phyloP scores from a whole-genome alignment of 2,888 invertebrate genomes.

The Lomographa bimaculata region DNA sequence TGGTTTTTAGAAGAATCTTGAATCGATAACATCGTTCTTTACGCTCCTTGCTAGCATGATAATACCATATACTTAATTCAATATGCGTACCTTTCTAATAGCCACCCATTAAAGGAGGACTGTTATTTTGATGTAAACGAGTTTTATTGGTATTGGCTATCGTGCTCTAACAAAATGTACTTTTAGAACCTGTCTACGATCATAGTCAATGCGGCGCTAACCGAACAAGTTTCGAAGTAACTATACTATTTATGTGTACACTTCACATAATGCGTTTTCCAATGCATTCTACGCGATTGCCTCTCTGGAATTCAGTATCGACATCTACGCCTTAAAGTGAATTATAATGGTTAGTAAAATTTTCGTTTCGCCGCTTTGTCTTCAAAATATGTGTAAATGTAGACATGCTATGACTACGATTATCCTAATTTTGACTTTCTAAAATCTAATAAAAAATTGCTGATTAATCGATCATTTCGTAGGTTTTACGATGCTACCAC shows the following conservation, averaged over 20 bases:
- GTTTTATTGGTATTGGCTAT: slow-evolving; percentile 65
- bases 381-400: slow-evolving; percentile 18
- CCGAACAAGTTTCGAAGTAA: slow-evolving; percentile 60
- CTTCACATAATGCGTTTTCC: slow-evolving; percentile 55
- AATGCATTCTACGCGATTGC: slow-evolving; percentile 60
- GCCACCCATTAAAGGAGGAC: slow-evolving; percentile 53
- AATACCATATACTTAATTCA: slow-evolving; percentile 17
- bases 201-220: slow-evolving; percentile 54
- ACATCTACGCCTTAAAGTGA: slow-evolving; percentile 36
- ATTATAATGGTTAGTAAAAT: slow-evolving; percentile 41
- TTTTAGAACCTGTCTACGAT: slow-evolving; percentile 56
- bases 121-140: slow-evolving; percentile 55
- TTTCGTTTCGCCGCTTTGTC: slow-evolving; percentile 29
- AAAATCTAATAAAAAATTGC: slow-evolving; percentile 20
- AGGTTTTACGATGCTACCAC: slow-evolving; percentile 39
- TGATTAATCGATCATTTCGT: slow-evolving; percentile 25
- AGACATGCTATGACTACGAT: slow-evolving; percentile 16
- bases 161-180: slow-evolving; percentile 51
- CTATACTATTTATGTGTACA: slow-evolving; percentile 48
- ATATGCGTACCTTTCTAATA: slow-evolving; percentile 42
- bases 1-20: not conserved
- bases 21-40: slow-evolving; percentile 17
- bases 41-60: slow-evolving; percentile 10
- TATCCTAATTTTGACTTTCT: slow-evolving; percentile 26
- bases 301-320: slow-evolving; percentile 51